Percentiles rank a stretch among this genome's conserved stretches.
Evolutionary conservation across 2,797 vertebrate genomes (phyloP).

Genomic region (Labeo calbasu): DNA sequence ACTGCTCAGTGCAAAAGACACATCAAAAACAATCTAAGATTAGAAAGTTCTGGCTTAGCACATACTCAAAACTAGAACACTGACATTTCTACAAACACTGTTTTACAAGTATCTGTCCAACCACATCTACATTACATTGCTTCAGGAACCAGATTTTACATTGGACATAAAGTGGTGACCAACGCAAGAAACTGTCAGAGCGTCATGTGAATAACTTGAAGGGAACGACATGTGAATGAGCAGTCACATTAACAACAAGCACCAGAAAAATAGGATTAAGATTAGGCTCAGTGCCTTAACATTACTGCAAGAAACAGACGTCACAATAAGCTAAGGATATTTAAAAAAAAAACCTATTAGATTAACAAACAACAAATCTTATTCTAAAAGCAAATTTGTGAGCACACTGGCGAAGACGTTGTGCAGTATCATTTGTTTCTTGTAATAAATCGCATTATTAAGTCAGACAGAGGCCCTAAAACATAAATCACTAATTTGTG

Average conservation of each 20-base stretch:
- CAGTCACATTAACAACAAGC: slow-evolving; percentile 36
- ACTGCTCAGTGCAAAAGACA: neutral
- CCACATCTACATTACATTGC: neutral
- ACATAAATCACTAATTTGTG: neutral
- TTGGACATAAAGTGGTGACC: neutral
- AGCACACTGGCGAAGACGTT: neutral
- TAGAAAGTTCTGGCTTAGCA: slow-evolving; percentile 33
- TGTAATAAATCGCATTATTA: neutral
- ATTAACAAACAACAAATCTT: slow-evolving; percentile 33
- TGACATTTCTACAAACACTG: slow-evolving; percentile 20
- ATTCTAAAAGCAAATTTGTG: neutral
- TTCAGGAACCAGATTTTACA: neutral
- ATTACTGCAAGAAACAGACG: slow-evolving; percentile 9
- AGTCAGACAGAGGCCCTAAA: neutral
- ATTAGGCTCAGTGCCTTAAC: slow-evolving; percentile 35
- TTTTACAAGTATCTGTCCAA: neutral
- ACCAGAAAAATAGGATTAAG: slow-evolving; percentile 50
- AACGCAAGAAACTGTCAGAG: slow-evolving; percentile 8
- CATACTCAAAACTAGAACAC: slow-evolving; percentile 27
- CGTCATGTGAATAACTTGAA: neutral
- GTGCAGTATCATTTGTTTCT: neutral
- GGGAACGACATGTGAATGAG: slow-evolving; percentile 13
- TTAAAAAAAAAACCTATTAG: slow-evolving; percentile 8
- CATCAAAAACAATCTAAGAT: slow-evolving; percentile 21
- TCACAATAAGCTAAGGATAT: slow-evolving; percentile 32